Evolutionary conservation across 2,797 vertebrate genomes (phyloP).

Genomic region (Anolis apletophallus): DNA sequence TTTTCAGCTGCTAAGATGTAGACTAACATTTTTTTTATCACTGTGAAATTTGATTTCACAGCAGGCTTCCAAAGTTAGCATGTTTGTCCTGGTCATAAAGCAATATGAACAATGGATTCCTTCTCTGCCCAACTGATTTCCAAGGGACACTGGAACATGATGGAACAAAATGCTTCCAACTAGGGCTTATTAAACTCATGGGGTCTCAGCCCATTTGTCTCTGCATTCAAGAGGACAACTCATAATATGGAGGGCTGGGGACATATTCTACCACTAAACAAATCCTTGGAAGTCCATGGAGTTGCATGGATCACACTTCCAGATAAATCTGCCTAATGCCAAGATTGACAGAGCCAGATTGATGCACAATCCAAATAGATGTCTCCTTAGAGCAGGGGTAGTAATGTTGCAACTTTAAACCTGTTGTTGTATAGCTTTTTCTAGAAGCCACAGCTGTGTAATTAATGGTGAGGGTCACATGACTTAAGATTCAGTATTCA

Average conservation of each 20-base stretch:
- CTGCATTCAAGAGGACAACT: neutral
- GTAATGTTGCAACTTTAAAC: neutral
- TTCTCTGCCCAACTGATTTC: neutral
- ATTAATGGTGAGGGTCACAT: no score
- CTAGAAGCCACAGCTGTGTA: no score
- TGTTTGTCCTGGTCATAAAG: neutral
- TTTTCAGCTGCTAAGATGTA: neutral
- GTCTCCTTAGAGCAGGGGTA: neutral
- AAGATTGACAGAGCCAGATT: no score
- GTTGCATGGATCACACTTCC: neutral
- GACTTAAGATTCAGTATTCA: no score
- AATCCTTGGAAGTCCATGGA: neutral
- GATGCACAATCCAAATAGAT: neutral
- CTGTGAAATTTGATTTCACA: constrained; percentile 27
- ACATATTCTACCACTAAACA: neutral
- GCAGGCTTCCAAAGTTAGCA: neutral
- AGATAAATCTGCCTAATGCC: neutral
- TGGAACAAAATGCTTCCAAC: neutral
- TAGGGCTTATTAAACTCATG: constrained; percentile 8
- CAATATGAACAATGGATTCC: neutral
- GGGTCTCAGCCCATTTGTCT: neutral
- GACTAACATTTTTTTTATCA: neutral
- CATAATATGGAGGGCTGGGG: neutral
- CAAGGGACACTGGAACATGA: neutral
- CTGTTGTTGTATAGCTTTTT: neutral